Base-by-base conservation (phyloP, 2,888 invertebrate genomes). In the Nephrocerus scutellatus region DNA sequence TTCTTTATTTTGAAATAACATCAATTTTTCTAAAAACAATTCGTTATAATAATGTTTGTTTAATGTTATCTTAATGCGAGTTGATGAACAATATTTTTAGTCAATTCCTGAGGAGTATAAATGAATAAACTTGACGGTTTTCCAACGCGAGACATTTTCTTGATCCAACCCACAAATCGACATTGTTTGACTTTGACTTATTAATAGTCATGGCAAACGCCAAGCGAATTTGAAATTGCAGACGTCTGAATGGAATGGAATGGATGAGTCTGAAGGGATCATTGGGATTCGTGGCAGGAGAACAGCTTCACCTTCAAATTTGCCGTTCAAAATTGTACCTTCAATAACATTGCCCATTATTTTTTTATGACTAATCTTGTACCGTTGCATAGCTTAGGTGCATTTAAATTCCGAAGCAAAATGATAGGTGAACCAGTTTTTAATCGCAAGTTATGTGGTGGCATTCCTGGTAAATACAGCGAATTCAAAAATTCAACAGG, bases 161-260 rank as follows among this genome's bases (percentile, higher is more conserved):
- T 57, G 34, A 55, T 57, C 39, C 32, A 61, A 29, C 18, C 55
- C 59, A 38, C 47, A 48, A 28, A 54, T 43, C 15, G 32, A 30
- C 39, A 56, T 39, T 18, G 55, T 47, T 48, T 59, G 58, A 10
- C 55, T 54, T 53, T n/a, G 59, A 46, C 41, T 59, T 60, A 48
- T 59, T 59, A 22, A 59, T 60, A 9, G 53, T 54, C 47, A 57
- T 53, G 7, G 55, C 55, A 48, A 56, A 56, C 25, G 54, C 56
- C 14, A 57, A 38, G 36, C 54, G 43, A 29, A 58, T 46, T 6
- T 56, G 57, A 48, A 57, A 60, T 43, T 62, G 59, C 16, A 55
- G 13, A 20, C 57, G 38, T 45, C 53, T 57, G 36, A 62, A 59
- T 38, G 46, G 35, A 62, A 59, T 38, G 46, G 35, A 36, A 61